Base-by-base conservation (phyloP, 2,113 vertebrate genomes). In the Podocnemis expansa region DNA sequence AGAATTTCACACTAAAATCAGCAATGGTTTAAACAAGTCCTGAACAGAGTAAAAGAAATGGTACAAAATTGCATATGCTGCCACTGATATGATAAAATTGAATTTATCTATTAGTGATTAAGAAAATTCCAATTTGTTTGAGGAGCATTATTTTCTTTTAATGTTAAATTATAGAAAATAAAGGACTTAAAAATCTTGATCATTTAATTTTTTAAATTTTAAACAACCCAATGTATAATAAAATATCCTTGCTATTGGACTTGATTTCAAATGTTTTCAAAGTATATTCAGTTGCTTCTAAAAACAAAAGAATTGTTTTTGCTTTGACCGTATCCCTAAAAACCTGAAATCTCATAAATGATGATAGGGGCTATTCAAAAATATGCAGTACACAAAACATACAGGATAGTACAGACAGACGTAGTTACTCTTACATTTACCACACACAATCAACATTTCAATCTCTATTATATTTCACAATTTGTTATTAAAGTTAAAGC, bases 301-400 rank as follows among this genome's bases (percentile, higher is more conserved):
- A 91, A 95, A 87, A 92, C 49, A 80, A 96, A 84, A 38, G 47
- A 95, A 97, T 97, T 97, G 97, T 95, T 96, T 98, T 98, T 98
- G 98, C 97, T 99, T 99, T 98, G 98, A 99, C 98, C 98, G 98
- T 98, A 98, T 98, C 98, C 96, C 95, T 96, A 95, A 96, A 98
- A 97, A 93, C 70, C 95, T 95, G 96, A 96, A 97, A 97, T 95
- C 81, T 94, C 88, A 93, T 94, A 96, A 97, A 97, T 97, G 96
- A 97, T 97, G 96, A 96, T 27, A 82, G 96, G n/a, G 97, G 97
- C 95, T 97, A 98, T 97, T 98, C 96, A 92, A 98, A 98, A 98
- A 97, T 98, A 98, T 97, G 97, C 97, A 98, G 97, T 98, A 98
- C 97, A 98, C 96, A 97, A 98, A 98, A 98, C 98, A 98, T 94